Evolutionary conservation across 2,888 invertebrate genomes (phyloP).

Genomic region (Eremobia ochroleuca): DNA sequence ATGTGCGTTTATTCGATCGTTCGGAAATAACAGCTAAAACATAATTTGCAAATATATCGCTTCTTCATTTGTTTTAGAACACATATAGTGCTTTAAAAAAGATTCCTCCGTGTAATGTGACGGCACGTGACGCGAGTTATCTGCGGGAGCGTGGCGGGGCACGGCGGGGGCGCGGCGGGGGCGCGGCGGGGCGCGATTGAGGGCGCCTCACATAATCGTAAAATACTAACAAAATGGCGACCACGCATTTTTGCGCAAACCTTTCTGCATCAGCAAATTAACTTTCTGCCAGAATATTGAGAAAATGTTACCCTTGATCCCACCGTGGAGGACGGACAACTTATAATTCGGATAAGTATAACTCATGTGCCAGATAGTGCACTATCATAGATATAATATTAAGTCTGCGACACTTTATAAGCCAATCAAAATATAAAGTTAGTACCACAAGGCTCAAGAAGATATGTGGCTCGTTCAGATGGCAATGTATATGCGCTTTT

Average conservation of each 20-base stretch:
- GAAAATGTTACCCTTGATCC: slow-evolving; percentile 17
- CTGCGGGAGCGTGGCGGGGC: not conserved
- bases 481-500: not conserved
- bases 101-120: not conserved
- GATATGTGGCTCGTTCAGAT: too few species aligned
- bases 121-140: slow-evolving; percentile 5
- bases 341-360: too few species aligned
- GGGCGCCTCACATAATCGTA: slow-evolving; percentile 37
- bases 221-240: slow-evolving; percentile 37
- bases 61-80: not conserved
- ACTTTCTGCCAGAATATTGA: slow-evolving; percentile 38
- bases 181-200: not conserved
- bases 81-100: not conserved
- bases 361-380: not conserved
- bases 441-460: too few species aligned
- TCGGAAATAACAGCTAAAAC: not conserved
- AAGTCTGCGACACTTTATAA: not conserved
- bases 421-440: not conserved
- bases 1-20: not conserved
- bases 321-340: not conserved
- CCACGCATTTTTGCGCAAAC: slow-evolving; percentile 39
- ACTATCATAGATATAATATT: not conserved
- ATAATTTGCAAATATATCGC: not conserved
- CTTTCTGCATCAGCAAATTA: slow-evolving; percentile 55
- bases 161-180: not conserved